Percentiles rank a stretch among this genome's conserved stretches.
These are phyloP conservation scores for Lathronympha strigana DNA, from an alignment of 2,888 invertebrate species.

Conservation along the genomic window DNA sequence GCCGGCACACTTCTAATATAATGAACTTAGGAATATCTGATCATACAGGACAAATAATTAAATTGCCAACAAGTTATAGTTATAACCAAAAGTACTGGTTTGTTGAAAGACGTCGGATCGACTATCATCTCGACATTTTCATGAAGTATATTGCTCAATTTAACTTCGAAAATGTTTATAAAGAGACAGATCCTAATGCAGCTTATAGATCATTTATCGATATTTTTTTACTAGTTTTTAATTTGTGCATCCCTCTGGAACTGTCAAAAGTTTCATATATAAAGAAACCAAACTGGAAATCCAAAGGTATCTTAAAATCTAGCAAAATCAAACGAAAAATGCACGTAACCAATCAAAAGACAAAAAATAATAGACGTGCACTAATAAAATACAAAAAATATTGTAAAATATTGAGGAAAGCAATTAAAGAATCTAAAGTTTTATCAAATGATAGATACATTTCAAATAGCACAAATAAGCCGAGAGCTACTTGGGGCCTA, in stretches of 20 bases:
- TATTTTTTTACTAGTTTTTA: neutral
- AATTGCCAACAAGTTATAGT: slow-evolving; percentile 3
- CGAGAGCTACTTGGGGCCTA: too few relatives aligned
- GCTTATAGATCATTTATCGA: neutral
- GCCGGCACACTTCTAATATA: neutral
- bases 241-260: slow-evolving; percentile 3
- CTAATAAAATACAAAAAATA: neutral
- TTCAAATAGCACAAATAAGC: too few relatives aligned
- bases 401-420: neutral
- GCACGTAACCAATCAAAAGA: neutral
- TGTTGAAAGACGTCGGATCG: slow-evolving; percentile 3
- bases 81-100: neutral
- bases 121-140: slow-evolving; percentile 5
- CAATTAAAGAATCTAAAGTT: neutral
- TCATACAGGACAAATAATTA: neutral
- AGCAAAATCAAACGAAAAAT: slow-evolving; percentile 7
- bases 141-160: slow-evolving; percentile 9
- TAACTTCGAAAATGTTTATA: neutral
- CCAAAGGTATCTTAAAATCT: slow-evolving; percentile 5
- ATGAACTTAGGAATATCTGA: slow-evolving; percentile 4
- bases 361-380: neutral
- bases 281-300: slow-evolving; percentile 9
- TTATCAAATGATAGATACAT: slow-evolving; percentile 3
- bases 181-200: neutral
- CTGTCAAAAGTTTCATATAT: neutral